Percentiles rank a stretch among this genome's conserved stretches.
phyloP scores from a whole-genome alignment of 1,140 invertebrate species.

The Ceratosolen fusciceps region DNA sequence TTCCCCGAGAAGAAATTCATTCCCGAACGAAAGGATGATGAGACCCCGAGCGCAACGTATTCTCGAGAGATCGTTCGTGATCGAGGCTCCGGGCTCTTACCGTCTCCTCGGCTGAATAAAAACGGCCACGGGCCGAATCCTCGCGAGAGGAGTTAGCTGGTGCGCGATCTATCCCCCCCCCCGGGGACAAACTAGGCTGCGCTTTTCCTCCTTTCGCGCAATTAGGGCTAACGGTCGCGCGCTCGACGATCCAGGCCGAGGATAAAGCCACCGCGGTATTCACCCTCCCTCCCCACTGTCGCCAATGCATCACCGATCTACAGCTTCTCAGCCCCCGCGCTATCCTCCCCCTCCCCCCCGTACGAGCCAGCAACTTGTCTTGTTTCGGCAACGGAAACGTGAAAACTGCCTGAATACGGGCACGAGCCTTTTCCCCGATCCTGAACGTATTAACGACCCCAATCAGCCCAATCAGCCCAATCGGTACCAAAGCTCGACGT shows the following conservation, averaged over 20 bases:
- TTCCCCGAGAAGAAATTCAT: too few relatives aligned
- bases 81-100: neutral
- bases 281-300: too few relatives aligned
- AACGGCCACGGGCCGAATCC: conserved; percentile 26
- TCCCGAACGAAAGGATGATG: too few relatives aligned
- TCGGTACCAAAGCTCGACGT: neutral
- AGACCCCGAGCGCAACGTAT: too few relatives aligned
- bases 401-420: too few relatives aligned
- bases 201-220: conserved; percentile 45
- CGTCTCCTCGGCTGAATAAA: neutral
- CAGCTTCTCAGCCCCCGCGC: neutral
- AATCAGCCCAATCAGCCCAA: too few relatives aligned
- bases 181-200: neutral
- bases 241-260: neutral
- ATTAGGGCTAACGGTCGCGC: conserved; percentile 59
- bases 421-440: too few relatives aligned
- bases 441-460: too few relatives aligned
- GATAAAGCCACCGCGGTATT: conserved; percentile 13
- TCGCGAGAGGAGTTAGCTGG: neutral
- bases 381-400: too few relatives aligned
- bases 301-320: conserved; percentile 1
- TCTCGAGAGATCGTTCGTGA: neutral
- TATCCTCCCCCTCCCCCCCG: too few relatives aligned
- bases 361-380: too few relatives aligned
- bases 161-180: neutral